Conservation (phyloP, 92 coral and sea anemone species). For the Micromussa lordhowensis region DNA sequence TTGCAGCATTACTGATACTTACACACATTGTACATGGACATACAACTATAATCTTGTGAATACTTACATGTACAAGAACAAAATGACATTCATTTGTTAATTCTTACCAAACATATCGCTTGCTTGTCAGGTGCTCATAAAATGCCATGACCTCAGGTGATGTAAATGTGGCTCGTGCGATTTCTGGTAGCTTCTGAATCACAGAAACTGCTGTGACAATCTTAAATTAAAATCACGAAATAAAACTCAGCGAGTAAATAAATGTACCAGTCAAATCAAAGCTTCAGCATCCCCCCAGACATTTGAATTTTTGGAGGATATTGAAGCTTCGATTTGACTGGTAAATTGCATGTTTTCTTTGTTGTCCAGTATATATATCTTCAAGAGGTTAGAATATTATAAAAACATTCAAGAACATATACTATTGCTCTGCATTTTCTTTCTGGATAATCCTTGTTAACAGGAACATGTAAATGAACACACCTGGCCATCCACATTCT, state of each 20-base stretch:
- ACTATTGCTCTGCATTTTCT: neutral
- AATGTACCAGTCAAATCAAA: no score
- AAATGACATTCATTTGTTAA: neutral
- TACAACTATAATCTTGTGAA: neutral
- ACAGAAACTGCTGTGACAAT: slow-evolving; percentile 15
- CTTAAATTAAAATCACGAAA: neutral
- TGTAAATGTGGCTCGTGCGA: slow-evolving; percentile 27
- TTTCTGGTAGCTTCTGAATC: slow-evolving; percentile 31
- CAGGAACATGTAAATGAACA: slow-evolving; percentile 22
- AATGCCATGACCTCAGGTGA: slow-evolving; percentile 24
- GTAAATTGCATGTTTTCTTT: neutral
- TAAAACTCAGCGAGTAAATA: no score
- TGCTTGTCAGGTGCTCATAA: slow-evolving; percentile 28
- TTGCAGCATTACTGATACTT: neutral
- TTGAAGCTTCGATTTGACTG: no score
- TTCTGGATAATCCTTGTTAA: neutral
- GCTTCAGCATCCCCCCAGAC: no score
- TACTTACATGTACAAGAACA: neutral
- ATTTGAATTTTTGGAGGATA: no score
- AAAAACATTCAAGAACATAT: neutral
- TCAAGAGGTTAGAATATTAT: neutral
- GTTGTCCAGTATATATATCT: neutral
- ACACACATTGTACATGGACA: neutral
- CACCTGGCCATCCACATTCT: no score
- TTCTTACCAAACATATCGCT: slow-evolving; percentile 2